A percentile compares a stretch with the other conserved stretches of the same genome.
These are phyloP conservation scores for Drosophila cardini DNA, from an alignment of 1,140 invertebrate species.

Conservation along the genomic window DNA sequence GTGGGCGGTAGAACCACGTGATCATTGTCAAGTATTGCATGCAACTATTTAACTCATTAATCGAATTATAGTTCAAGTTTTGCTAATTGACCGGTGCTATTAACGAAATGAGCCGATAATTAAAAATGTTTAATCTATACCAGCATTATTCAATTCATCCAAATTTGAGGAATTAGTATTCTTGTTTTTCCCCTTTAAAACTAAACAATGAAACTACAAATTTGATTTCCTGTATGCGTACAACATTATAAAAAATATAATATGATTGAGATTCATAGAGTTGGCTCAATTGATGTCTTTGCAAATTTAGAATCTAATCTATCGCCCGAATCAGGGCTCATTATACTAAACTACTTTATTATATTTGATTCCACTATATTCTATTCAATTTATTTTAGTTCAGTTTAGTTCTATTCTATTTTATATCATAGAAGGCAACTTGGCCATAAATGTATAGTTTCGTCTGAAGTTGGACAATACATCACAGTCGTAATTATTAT, in stretches of 20 bases:
- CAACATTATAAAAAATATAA: conserved; percentile 45
- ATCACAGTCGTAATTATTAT: conserved; percentile 61
- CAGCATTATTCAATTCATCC: conserved; percentile 56
- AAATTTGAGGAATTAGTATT: conserved; percentile 50
- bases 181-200: conserved; percentile 56
- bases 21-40: not conserved
- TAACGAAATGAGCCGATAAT: conserved; percentile 42
- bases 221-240: conserved; percentile 73
- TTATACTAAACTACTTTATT: conserved; percentile 31
- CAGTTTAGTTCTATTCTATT: conserved; percentile 16
- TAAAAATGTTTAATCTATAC: conserved; percentile 54
- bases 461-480: conserved; percentile 63
- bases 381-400: conserved; percentile 32
- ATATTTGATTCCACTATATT: conserved; percentile 23
- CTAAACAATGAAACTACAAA: conserved; percentile 54
- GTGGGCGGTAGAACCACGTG: conserved; percentile 18
- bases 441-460: conserved; percentile 59
- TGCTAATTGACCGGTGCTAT: conserved; percentile 60
- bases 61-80: conserved; percentile 34
- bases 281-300: conserved; percentile 59
- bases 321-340: conserved; percentile 30
- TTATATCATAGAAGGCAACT: conserved; percentile 26
- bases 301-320: conserved; percentile 68
- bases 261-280: not conserved
- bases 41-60: not conserved